These are phyloP conservation scores for Bombus balteatus DNA, from an alignment of 1,140 invertebrate genomes.

Conservation along the genomic window DNA sequence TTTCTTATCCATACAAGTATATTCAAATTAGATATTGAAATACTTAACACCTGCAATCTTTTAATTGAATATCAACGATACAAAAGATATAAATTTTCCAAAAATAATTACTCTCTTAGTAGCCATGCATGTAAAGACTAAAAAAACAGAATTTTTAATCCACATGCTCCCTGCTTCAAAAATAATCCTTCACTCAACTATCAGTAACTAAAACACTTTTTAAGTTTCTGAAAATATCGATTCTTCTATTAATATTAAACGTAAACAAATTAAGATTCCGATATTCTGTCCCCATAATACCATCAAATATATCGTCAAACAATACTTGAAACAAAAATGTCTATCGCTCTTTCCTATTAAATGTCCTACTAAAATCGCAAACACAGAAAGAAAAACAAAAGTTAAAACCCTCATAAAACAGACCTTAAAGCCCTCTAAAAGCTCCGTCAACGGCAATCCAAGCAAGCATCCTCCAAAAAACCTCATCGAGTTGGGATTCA, in stretches of 20 bases:
- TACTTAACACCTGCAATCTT: neutral
- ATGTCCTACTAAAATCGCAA: neutral
- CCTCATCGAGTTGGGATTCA: neutral
- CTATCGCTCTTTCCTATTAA: no score
- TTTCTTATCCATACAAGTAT: neutral
- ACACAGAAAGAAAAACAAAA: neutral
- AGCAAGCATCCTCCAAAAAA: neutral
- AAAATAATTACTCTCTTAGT: neutral
- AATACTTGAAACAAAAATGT: no score
- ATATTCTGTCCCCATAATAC: no score
- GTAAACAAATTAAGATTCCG: no score
- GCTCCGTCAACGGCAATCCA: neutral
- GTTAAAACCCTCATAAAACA: neutral
- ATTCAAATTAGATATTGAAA: neutral
- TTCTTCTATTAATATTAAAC: neutral
- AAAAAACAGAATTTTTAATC: neutral
- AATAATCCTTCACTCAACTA: neutral
- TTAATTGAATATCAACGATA: neutral
- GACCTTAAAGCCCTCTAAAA: neutral
- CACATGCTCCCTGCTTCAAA: neutral
- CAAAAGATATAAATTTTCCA: neutral
- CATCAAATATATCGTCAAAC: no score
- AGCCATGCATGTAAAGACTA: no score
- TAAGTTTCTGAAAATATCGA: neutral
- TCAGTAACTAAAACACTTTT: neutral